Percentiles rank a stretch among this genome's conserved stretches.
Evolutionary conservation across 2,888 invertebrate genomes (phyloP).

Genomic region (Orthosia gothica): DNA sequence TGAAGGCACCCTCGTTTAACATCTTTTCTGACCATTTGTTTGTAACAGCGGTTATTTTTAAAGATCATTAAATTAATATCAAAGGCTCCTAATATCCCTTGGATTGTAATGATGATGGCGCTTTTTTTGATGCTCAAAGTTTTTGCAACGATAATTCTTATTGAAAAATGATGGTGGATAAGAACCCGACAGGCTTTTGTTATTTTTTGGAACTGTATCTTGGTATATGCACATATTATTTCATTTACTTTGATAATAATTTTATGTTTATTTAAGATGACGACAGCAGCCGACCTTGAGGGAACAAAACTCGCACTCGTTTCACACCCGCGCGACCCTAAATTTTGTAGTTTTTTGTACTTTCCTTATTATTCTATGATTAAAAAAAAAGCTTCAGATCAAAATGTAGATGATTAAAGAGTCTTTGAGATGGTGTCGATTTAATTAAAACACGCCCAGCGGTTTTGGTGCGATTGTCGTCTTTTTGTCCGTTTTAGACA

Average conservation of each 20-base stretch:
- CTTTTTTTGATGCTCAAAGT: slow-evolving; percentile 30
- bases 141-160: slow-evolving; percentile 49
- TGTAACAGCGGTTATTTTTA: slow-evolving; percentile 68
- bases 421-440: no score
- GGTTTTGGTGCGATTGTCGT: no score
- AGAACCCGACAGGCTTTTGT: slow-evolving; percentile 25
- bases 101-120: slow-evolving; percentile 64
- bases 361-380: no score
- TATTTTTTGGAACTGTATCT: slow-evolving; percentile 21
- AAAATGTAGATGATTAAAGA: no score
- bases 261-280: neutral
- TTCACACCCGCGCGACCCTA: no score
- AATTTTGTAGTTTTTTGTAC: no score
- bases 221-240: slow-evolving; percentile 7
- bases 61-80: slow-evolving; percentile 79
- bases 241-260: neutral
- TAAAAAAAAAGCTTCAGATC: no score
- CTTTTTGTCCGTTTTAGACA: no score
- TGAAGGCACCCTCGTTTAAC: slow-evolving; percentile 81
- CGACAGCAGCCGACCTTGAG: no score
- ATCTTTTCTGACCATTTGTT: slow-evolving; percentile 78
- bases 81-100: slow-evolving; percentile 69
- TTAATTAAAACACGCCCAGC: no score
- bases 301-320: no score
- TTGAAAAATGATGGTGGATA: slow-evolving; percentile 46